Evolutionary conservation across 2,113 vertebrate species (phyloP).

Genomic region (Burhinus oedicnemus): DNA sequence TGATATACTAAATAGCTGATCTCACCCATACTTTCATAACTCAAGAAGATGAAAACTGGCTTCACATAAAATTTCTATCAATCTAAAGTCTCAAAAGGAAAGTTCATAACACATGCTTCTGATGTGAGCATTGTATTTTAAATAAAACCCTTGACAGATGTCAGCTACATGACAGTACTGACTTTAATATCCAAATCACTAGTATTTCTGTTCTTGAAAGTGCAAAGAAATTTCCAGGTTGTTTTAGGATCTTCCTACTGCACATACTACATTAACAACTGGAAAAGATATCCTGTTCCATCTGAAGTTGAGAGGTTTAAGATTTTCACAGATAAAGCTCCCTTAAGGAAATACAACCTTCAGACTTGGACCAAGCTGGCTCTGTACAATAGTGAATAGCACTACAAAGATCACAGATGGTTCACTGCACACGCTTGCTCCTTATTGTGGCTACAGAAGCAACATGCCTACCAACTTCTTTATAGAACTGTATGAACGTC

Average conservation of each 20-base stretch:
- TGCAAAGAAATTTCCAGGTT: background rate
- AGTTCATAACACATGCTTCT: background rate
- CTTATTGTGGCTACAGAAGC: background rate
- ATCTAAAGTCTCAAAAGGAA: background rate
- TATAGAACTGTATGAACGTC: background rate
- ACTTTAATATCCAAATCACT: background rate
- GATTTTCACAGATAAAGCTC: background rate
- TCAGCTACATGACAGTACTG: background rate
- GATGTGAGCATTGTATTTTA: background rate
- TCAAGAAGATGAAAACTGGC: background rate
- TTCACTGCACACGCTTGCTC: conserved; percentile 2
- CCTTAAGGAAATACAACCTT: conserved; percentile 28
- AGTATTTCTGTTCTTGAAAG: background rate
- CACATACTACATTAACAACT: background rate
- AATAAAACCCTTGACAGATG: background rate
- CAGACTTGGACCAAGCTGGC: background rate
- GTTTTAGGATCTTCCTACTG: background rate
- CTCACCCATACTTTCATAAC: accelerated
- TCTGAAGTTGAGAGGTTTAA: background rate
- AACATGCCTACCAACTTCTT: background rate
- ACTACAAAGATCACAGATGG: background rate
- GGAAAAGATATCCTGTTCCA: background rate
- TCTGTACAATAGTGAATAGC: background rate
- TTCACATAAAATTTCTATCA: background rate
- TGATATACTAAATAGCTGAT: background rate